Evolutionary conservation across 2,113 vertebrate species (phyloP).

Genomic region (Poecilia latipinna): DNA sequence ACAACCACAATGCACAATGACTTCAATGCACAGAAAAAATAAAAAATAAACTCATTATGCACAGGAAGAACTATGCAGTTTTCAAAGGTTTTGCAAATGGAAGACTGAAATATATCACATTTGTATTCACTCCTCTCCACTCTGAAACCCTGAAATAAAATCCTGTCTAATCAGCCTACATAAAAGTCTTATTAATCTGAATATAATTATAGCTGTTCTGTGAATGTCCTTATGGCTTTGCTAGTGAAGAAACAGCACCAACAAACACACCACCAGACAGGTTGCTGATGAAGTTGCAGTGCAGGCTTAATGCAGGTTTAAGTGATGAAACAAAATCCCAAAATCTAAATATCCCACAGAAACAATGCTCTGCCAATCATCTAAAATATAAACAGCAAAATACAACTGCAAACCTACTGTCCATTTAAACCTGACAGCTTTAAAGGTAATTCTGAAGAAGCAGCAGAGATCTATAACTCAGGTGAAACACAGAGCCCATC

Average conservation of each 20-base stretch:
- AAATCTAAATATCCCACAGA: not conserved
- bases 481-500: too few relatives aligned
- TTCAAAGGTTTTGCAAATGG: not conserved
- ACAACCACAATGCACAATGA: not conserved
- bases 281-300: not conserved
- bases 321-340: not conserved
- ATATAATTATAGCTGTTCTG: not conserved
- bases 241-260: not conserved
- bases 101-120: not conserved
- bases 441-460: too few relatives aligned
- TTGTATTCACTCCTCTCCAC: not conserved
- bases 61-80: not conserved
- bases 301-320: not conserved
- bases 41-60: not conserved
- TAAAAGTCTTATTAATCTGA: too few relatives aligned
- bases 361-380: not conserved
- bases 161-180: too few relatives aligned
- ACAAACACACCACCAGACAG: not conserved
- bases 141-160: too few relatives aligned
- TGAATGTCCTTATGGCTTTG: not conserved
- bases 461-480: too few relatives aligned
- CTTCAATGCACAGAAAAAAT: not conserved
- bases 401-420: not conserved
- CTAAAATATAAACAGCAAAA: not conserved
- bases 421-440: not conserved